Evolutionary conservation across 2,113 vertebrate species (phyloP).

Genomic region (Ictalurus punctatus): DNA sequence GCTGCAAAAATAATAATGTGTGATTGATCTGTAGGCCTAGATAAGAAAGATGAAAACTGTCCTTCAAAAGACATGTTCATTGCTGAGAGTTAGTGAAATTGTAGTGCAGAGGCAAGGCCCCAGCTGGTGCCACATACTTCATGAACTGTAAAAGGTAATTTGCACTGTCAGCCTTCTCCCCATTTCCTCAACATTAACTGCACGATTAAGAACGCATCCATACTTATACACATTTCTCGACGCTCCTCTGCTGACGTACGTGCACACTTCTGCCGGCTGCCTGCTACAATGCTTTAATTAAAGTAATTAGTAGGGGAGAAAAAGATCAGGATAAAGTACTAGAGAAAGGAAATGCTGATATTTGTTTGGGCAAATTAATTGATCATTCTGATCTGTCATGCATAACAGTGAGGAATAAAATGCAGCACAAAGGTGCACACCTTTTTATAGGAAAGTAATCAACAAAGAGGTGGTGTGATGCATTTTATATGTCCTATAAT

Average conservation of each 20-base stretch:
- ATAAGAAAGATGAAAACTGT: constrained; percentile 46
- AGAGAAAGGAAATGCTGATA: constrained; percentile 23
- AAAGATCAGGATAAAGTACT: constrained; percentile 37
- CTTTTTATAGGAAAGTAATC: neutral
- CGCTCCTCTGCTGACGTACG: constrained; percentile 57
- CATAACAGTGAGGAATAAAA: constrained; percentile 3
- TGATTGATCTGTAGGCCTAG: constrained; percentile 36
- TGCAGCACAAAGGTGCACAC: neutral
- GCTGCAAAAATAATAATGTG: neutral
- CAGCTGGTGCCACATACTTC: constrained; percentile 27
- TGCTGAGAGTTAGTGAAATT: constrained; percentile 23
- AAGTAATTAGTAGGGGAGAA: constrained; percentile 55
- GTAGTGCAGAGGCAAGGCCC: constrained; percentile 2
- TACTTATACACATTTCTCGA: constrained; percentile 68
- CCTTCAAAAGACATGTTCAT: constrained; percentile 31
- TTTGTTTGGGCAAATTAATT: constrained; percentile 26
- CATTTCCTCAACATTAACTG: constrained; percentile 74
- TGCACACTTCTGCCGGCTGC: constrained; percentile 56
- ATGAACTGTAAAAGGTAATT: constrained; percentile 63
- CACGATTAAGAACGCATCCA: constrained; percentile 73
- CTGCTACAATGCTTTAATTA: constrained; percentile 66
- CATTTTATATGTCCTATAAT: neutral
- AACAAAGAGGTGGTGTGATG: neutral
- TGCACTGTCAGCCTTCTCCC: constrained; percentile 63
- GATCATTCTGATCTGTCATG: constrained; percentile 13